Evolutionary conservation across 2,888 invertebrate species (phyloP), one percentile per base, ranked within the genome.

Genomic region (Catocala nupta): DNA sequence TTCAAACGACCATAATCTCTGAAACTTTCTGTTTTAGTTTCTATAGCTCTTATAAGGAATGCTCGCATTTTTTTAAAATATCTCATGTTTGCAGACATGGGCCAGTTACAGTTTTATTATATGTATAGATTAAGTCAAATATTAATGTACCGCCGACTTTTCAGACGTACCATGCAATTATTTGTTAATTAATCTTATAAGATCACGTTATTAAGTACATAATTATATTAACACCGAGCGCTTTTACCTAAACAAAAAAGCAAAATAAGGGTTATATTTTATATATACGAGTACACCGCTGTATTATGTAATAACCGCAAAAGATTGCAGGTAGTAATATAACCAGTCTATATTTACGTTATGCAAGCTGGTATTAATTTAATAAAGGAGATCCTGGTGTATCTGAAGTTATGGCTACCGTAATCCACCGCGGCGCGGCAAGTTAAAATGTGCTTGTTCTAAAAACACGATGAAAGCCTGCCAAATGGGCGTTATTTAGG

Each of bases 401-500:
- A 44, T 47, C 55, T 13, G 58, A 71, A 75, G 72, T 73, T 68
- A 81, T 78, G 74, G 79, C 68, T 69, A 77, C 63, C 62, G 73
- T 77, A 71, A 77, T 60, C 75, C 73, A 63, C 72, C 73, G 63
- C 73, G 76, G 63, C 77, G 80, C 58, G 75, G 81, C 75, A 74
- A 84, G 82, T 86, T 85, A 83, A 86, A 88, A 84, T 81, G 83
- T 81, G 84, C 86, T 86, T 85, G 86, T 86, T 86, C 86, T 87
- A 85, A 88, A 88, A 89, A 87, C 86, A 82, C 75, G 78, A 81
- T 76, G 81, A 81, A 81, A 80, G 77, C 70, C 84, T 86, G 88
- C 88, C 87, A 90, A 90, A 87, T 87, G 82, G 82, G 76, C 75
- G 84, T 82, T 82, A 84, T 83, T 84, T 82, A 75, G 72, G 54